Evolutionary conservation across 2,888 invertebrate species (phyloP).

Genomic region (Gymnocheta viridis): DNA sequence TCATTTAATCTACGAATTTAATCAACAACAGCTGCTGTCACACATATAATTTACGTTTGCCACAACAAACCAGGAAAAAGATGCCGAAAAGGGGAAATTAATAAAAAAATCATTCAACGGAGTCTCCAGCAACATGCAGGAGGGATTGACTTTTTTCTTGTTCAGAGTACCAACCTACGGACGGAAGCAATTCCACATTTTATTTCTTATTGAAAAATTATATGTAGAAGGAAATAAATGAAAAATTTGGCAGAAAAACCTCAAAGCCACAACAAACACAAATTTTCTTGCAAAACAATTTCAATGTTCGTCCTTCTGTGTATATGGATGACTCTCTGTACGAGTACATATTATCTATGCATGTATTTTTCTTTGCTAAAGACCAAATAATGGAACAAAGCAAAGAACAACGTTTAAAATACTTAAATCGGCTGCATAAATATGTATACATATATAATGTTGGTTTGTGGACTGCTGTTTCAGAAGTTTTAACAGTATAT

Average conservation of each 20-base stretch:
- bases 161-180: neutral
- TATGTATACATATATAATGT: no score
- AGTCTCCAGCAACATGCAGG: neutral
- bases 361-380: neutral
- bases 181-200: slow-evolving; percentile 16
- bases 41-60: slow-evolving; percentile 63
- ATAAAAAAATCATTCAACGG: neutral
- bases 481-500: no score
- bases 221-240: neutral
- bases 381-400: neutral
- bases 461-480: no score
- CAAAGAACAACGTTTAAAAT: no score
- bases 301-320: slow-evolving; percentile 27
- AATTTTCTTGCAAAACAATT: slow-evolving; percentile 66
- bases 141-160: neutral
- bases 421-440: no score
- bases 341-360: neutral
- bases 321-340: neutral
- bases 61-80: slow-evolving; percentile 23
- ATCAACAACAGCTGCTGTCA: slow-evolving; percentile 69
- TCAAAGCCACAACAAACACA: slow-evolving; percentile 68
- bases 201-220: slow-evolving; percentile 19
- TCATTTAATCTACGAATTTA: slow-evolving; percentile 65
- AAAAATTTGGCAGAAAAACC: slow-evolving; percentile 39
- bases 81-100: neutral